Percentiles rank a stretch among this genome's conserved stretches.
Evolutionary conservation across 1,140 invertebrate genomes (phyloP).

Genomic region (Vanessa atalanta): DNA sequence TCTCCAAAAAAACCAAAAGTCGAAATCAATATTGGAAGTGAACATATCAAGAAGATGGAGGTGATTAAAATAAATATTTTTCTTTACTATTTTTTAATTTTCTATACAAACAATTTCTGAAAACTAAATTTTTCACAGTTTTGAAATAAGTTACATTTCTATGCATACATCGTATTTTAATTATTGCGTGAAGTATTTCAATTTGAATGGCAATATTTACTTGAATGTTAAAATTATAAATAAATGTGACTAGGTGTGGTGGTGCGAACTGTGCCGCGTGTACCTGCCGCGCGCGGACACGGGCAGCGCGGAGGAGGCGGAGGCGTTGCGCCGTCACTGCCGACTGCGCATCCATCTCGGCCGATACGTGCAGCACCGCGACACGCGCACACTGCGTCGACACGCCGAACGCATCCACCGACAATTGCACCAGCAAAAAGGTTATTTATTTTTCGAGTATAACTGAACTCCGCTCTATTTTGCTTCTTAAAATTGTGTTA

Average conservation of each 20-base stretch:
- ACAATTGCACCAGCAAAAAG: slow-evolving; percentile 79
- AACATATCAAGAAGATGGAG: slow-evolving; percentile 88
- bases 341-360: slow-evolving; percentile 85
- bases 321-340: slow-evolving; percentile 85
- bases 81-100: too few species aligned
- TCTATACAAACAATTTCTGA: not conserved
- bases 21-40: slow-evolving; percentile 87
- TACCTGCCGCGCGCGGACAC: slow-evolving; percentile 84
- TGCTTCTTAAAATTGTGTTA: not conserved
- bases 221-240: not conserved
- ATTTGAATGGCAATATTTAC: not conserved
- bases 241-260: slow-evolving; percentile 70
- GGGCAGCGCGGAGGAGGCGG: slow-evolving; percentile 80
- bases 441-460: slow-evolving; percentile 28
- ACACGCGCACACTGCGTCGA: slow-evolving; percentile 85
- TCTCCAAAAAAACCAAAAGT: slow-evolving; percentile 82
- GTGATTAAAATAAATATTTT: slow-evolving; percentile 56
- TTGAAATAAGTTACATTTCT: too few species aligned
- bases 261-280: slow-evolving; percentile 88
- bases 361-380: slow-evolving; percentile 87
- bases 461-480: not conserved
- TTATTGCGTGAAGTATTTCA: too few species aligned
- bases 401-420: slow-evolving; percentile 86
- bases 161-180: too few species aligned
- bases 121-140: not conserved